Conservation (phyloP, 2,888 invertebrate genomes). For the Cacoxenus indagator region DNA sequence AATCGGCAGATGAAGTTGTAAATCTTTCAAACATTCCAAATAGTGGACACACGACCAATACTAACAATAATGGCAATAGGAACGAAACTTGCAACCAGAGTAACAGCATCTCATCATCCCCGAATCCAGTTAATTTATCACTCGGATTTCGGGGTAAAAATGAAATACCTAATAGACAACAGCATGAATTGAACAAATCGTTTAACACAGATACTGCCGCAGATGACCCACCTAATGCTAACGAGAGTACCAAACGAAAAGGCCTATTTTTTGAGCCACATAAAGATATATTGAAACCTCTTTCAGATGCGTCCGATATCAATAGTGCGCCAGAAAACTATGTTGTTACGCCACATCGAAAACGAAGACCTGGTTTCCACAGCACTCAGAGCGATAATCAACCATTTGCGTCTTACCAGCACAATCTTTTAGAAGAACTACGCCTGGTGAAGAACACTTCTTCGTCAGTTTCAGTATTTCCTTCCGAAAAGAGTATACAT, state of each 20-base stretch:
- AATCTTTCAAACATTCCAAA: slow-evolving; percentile 54
- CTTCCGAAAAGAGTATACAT: slow-evolving; percentile 63
- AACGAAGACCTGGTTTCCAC: slow-evolving; percentile 88
- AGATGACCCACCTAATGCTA: slow-evolving; percentile 40
- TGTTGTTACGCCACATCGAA: slow-evolving; percentile 89
- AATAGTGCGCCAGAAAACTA: slow-evolving; percentile 86
- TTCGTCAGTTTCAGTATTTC: slow-evolving; percentile 79
- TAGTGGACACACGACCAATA: slow-evolving; percentile 32
- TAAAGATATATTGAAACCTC: slow-evolving; percentile 73
- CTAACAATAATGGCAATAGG: slow-evolving; percentile 53
- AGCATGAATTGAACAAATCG: slow-evolving; percentile 36
- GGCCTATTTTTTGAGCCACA: slow-evolving; percentile 72
- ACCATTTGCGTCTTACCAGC: slow-evolving; percentile 86
- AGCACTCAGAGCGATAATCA: slow-evolving; percentile 90
- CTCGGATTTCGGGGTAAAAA: slow-evolving; percentile 75
- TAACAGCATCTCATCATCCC: slow-evolving; percentile 76
- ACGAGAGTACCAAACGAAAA: slow-evolving; percentile 59
- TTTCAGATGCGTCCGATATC: slow-evolving; percentile 79
- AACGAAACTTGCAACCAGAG: slow-evolving; percentile 71
- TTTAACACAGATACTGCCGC: slow-evolving; percentile 34
- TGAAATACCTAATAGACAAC: slow-evolving; percentile 57
- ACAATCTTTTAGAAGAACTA: slow-evolving; percentile 82
- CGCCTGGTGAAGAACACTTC: slow-evolving; percentile 78
- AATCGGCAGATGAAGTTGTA: slow-evolving; percentile 54
- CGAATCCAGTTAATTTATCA: slow-evolving; percentile 87